Conservation (phyloP, 2,888 invertebrate species). For the Stramonita haemastoma region DNA sequence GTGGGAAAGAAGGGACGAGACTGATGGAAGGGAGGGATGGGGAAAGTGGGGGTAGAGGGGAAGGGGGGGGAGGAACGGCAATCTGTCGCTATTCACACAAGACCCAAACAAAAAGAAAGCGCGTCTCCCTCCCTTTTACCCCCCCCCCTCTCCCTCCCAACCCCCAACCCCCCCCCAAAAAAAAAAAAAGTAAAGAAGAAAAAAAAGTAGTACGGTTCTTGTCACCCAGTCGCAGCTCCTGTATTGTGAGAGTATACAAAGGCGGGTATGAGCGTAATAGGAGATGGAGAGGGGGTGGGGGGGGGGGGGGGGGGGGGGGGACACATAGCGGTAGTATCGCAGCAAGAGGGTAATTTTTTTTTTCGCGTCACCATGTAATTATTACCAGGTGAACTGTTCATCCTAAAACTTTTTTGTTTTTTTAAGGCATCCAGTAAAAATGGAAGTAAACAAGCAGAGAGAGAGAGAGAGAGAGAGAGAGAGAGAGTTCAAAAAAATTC, state of each 20-base stretch:
- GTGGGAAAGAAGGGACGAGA: neutral
- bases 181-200: neutral
- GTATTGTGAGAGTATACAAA: conserved; percentile 4
- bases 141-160: neutral
- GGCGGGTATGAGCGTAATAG: neutral
- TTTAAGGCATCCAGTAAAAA: neutral
- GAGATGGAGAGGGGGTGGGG: neutral
- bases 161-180: neutral
- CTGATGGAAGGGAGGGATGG: neutral
- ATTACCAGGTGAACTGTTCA: neutral
- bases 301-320: neutral
- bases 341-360: neutral
- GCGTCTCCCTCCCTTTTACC: neutral
- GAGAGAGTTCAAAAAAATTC: too few species aligned
- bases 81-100: conserved; percentile 11
- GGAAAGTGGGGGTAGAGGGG: neutral
- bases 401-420: neutral
- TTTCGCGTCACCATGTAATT: neutral
- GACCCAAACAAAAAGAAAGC: conserved; percentile 10
- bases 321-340: conserved; percentile 4
- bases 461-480: too few species aligned
- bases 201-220: neutral
- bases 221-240: neutral
- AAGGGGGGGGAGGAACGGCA: neutral
- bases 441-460: neutral